phyloP scores from a whole-genome alignment of 2,888 invertebrate genomes.

The Lagria hirta region DNA sequence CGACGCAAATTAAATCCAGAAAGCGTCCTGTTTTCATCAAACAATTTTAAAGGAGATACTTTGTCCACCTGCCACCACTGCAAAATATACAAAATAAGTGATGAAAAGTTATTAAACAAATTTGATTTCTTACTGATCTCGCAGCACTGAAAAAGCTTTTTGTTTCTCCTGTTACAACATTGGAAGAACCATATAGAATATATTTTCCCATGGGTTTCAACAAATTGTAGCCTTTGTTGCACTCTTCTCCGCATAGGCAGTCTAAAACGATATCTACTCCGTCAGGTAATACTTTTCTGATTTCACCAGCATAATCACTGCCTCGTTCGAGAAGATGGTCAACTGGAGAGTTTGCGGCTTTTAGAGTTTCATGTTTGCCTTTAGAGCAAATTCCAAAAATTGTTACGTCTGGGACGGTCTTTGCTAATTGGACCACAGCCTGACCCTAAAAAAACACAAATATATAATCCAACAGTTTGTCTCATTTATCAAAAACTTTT shows the following conservation, averaged over 20 bases:
- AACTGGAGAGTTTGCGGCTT: constrained; percentile 66
- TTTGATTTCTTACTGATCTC: constrained; percentile 68
- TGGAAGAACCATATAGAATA: constrained; percentile 83
- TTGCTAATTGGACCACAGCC: constrained; percentile 79
- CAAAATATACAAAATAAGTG: constrained; percentile 32
- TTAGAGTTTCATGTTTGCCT: constrained; percentile 81
- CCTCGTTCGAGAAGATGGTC: constrained; percentile 80
- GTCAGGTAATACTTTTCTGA: constrained; percentile 74
- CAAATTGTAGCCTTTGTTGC: constrained; percentile 79
- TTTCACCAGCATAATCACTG: constrained; percentile 80
- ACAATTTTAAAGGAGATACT: constrained; percentile 83
- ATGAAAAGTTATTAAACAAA: constrained; percentile 2
- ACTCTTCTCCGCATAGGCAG: constrained; percentile 86
- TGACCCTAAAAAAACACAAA: constrained; percentile 71
- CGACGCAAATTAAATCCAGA: constrained; percentile 82
- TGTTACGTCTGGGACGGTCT: constrained; percentile 77
- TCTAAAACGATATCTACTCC: constrained; percentile 87
- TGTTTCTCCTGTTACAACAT: constrained; percentile 87
- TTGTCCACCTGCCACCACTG: constrained; percentile 95
- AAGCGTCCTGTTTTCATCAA: constrained; percentile 84
- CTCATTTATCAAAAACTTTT: not conserved
- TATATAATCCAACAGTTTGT: not conserved
- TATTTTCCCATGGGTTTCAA: constrained; percentile 88
- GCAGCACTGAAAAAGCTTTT: constrained; percentile 90
- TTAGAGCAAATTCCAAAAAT: constrained; percentile 85